Base-by-base conservation (phyloP, 2,888 invertebrate species). In the Pammene aurita region DNA sequence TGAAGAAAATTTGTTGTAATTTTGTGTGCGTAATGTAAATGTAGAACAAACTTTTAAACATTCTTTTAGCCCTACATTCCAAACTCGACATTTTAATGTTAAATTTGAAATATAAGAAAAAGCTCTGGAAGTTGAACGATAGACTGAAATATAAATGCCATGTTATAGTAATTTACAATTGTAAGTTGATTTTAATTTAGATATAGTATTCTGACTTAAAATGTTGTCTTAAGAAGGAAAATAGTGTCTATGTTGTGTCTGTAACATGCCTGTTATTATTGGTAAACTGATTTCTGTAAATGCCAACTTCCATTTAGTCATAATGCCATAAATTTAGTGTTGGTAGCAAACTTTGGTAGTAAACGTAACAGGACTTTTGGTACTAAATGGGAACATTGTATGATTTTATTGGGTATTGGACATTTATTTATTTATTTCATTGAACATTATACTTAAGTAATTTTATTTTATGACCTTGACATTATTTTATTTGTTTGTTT, bases 61-160 rank as follows among this genome's bases (percentile, higher is more conserved):
- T 58, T 54, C 63, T 50, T 34, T 41, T 46, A 69, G 50, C 57
- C 46, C 64, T 68, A 60, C 69, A 69, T 69, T 69, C 69, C 65
- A 69, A 60, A 64, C 48, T 60, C 57, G 54, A 69, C 65, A 69
- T 65, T 65, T 54, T 26, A 64, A 52, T 69, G 14, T 54, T 46
- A 46, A 64, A 64, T 58, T 55, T 60, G 54, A 62, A 57, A 54
- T 58, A 46, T 65, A 44, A 65, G 54, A 2, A 35, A 48, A 58
- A 69, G 52, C 69, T 69, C 69, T 65, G 69, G 64, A 69, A 69
- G 69, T 69, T 65, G 14, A 69, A 69, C 65, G 69, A 69, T 69
- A 69, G 69, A 69, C 69, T 69, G 69, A 69, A 69, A 60, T 65
- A 64, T 63, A 34, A 60, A 69, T 60, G 69, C 69, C 69, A 69